A percentile compares a stretch with the other conserved stretches of the same genome.
These are phyloP conservation scores for Scotopteryx bipunctaria DNA, from an alignment of 2,888 invertebrate species.

Conservation along the genomic window DNA sequence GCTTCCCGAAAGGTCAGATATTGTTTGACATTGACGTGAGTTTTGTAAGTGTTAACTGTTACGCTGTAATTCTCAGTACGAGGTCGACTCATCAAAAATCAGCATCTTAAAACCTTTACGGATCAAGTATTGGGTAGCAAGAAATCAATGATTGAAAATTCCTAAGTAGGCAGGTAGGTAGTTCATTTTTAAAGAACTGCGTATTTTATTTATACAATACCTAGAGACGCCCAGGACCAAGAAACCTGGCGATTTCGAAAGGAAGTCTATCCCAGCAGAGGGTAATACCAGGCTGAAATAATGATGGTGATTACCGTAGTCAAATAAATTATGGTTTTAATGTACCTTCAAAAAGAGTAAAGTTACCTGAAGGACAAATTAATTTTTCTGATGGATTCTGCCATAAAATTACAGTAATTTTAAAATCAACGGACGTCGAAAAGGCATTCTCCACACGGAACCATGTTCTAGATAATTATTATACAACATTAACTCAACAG, in stretches of 20 bases:
- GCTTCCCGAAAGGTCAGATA: slow-evolving; percentile 57
- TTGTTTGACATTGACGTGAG: slow-evolving; percentile 45
- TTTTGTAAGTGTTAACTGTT: slow-evolving; percentile 9
- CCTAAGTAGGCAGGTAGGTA: too few species aligned
- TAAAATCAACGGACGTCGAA: slow-evolving; percentile 56
- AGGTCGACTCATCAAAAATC: background rate
- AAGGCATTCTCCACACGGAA: slow-evolving; percentile 64
- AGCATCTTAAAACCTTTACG: too few species aligned
- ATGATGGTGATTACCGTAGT: too few species aligned
- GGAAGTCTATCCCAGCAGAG: too few species aligned
- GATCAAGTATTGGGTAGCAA: too few species aligned
- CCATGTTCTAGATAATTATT: slow-evolving; percentile 73
- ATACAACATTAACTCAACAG: slow-evolving; percentile 72
- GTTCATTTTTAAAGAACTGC: too few species aligned
- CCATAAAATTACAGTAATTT: slow-evolving; percentile 61
- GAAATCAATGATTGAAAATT: too few species aligned
- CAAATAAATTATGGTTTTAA: too few species aligned
- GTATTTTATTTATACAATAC: too few species aligned
- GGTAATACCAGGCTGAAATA: too few species aligned
- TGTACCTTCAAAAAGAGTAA: background rate
- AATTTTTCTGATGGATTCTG: slow-evolving; percentile 2
- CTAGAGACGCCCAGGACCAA: too few species aligned
- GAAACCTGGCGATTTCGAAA: too few species aligned
- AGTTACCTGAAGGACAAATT: background rate
- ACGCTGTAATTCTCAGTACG: background rate